Conservation (phyloP, 2,113 vertebrate genomes). For the Theropithecus gelada region DNA sequence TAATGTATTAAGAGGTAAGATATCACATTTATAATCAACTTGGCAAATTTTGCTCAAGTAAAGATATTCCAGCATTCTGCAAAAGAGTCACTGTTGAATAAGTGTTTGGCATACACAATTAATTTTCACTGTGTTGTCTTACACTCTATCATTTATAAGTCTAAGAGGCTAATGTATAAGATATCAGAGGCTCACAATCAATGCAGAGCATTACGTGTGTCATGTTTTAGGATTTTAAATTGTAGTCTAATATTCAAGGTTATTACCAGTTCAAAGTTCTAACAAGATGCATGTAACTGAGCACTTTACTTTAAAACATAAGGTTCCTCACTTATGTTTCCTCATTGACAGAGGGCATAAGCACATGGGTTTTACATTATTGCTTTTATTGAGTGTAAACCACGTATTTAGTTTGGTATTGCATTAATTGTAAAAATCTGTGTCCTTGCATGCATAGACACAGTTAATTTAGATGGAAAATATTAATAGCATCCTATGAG, state of each 20-base stretch:
- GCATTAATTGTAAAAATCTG: background rate
- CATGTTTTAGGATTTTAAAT: background rate
- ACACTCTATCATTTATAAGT: slow-evolving; percentile 56
- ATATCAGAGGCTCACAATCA: slow-evolving; percentile 28
- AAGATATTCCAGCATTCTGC: slow-evolving; percentile 68
- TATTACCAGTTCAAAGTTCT: slow-evolving; percentile 37
- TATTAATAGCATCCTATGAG: background rate
- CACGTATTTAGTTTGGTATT: background rate
- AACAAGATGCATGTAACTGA: background rate
- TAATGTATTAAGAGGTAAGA: slow-evolving; percentile 85
- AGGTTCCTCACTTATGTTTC: background rate
- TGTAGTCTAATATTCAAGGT: slow-evolving; percentile 23
- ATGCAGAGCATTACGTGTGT: accelerated
- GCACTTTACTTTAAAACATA: slow-evolving; percentile 12
- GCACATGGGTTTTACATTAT: background rate
- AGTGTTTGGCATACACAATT: slow-evolving; percentile 80
- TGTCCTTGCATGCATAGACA: background rate
- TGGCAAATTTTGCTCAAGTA: slow-evolving; percentile 81
- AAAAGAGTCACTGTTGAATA: slow-evolving; percentile 85
- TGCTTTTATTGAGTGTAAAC: background rate
- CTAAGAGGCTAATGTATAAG: slow-evolving; percentile 41
- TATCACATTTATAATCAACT: slow-evolving; percentile 85
- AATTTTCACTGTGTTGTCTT: slow-evolving; percentile 83
- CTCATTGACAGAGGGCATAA: background rate
- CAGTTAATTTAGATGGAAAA: background rate